Evolutionary conservation across 2,113 vertebrate genomes (phyloP), one percentile per base, ranked within the genome.

Genomic region (Otocyon megalotis): DNA sequence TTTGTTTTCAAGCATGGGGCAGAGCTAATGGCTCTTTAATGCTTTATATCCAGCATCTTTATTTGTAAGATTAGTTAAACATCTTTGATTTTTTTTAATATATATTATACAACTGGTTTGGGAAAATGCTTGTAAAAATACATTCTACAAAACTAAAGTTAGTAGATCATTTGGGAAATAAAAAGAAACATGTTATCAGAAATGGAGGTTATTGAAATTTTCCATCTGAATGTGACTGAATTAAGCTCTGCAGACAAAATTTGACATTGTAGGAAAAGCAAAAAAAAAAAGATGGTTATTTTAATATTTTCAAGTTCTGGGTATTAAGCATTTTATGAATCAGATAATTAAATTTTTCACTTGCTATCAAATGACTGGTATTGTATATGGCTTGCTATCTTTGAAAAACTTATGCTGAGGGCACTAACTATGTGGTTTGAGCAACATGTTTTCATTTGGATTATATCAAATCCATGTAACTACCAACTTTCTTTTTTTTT

Each of bases 81-180:
- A 43, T 85, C 32, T 97, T 85, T 88, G 56, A 89, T 56, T 95
- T 91, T 92, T 50, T 56, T 54, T 72, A 43, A 12, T 60, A 74
- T 72, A 24, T 87, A 76, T 77, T 50, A 79, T 72, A 93, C 19
- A 90, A 95, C 54, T 79, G 19, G 60, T 63, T 93, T 94, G 86
- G 94, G 86, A 92, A 97, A 96, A 96, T 86, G 74, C 30, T 92
- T 97, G 63, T 71, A 86, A 92, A 97, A 94, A 94, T 53, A 76
- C 30, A 97, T 93, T 94, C 91, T 80, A 96, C 24, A 86, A 85
- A 96, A 72, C 71, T 83, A 91, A 95, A 94, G 95, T 96, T 93
- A 95, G 89, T 89, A 92, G 86, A 86, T 95, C 82, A 97, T 56
- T 86, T 94, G 93, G 83, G 93, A 97, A 97, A 98, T 97, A 94